Percentiles rank a stretch among this genome's conserved stretches.
These are phyloP conservation scores for Dromas ardeola DNA, from an alignment of 2,113 vertebrate species.

Conservation along the genomic window DNA sequence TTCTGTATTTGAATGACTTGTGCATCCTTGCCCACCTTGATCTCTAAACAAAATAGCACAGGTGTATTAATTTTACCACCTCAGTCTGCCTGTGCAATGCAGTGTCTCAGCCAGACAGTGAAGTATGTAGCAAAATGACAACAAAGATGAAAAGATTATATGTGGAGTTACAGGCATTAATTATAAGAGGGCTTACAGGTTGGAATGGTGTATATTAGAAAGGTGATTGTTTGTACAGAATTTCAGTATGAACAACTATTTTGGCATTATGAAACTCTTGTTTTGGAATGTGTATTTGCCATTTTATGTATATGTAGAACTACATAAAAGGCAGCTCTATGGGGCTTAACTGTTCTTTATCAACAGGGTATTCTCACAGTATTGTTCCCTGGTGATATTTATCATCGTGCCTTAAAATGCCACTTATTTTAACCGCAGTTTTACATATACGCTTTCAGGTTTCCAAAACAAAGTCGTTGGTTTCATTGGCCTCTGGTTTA, in stretches of 20 bases:
- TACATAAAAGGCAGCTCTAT: not conserved
- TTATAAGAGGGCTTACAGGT: not conserved
- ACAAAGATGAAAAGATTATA: not conserved
- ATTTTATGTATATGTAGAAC: not conserved
- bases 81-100: not conserved
- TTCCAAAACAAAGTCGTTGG: slow-evolving; percentile 59
- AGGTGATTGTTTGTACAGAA: not conserved
- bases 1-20: not conserved
- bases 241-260: not conserved
- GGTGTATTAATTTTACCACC: not conserved
- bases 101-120: not conserved
- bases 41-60: not conserved
- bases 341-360: not conserved
- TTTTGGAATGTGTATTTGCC: not conserved
- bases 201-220: not conserved
- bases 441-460: slow-evolving; percentile 1
- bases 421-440: not conserved
- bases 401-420: not conserved
- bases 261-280: not conserved
- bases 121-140: not conserved
- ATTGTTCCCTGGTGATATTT: not conserved
- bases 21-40: not conserved
- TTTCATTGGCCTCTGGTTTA: slow-evolving; percentile 36
- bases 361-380: not conserved
- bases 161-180: not conserved